These are phyloP conservation scores for Ophion obscuratus DNA, from an alignment of 2,888 invertebrate species.

Conservation along the genomic window DNA sequence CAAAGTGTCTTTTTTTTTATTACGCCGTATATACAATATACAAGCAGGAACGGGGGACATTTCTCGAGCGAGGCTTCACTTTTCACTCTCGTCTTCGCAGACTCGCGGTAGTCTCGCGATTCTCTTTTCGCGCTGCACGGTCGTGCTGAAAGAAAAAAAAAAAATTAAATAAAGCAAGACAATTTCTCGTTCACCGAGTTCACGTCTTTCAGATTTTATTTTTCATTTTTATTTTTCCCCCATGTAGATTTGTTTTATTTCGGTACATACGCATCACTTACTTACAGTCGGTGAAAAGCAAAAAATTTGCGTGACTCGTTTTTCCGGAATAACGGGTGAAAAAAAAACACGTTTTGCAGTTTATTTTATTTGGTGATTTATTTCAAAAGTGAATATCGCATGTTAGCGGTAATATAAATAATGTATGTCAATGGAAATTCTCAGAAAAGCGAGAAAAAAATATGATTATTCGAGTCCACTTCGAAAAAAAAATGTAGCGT, in stretches of 20 bases:
- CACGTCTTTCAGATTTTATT: not conserved
- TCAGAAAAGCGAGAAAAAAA: no score
- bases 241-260: not conserved
- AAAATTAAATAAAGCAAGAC: not conserved
- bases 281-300: not conserved
- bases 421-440: no score
- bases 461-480: no score
- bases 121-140: not conserved
- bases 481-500: no score
- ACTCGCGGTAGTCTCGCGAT: not conserved
- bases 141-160: not conserved
- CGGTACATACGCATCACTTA: not conserved
- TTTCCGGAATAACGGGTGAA: not conserved
- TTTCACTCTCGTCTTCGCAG: conserved; percentile 12
- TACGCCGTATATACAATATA: not conserved
- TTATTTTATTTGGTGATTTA: no score
- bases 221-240: not conserved
- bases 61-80: conserved; percentile 31
- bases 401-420: no score
- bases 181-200: not conserved
- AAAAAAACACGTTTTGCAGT: not conserved
- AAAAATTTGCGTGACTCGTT: no score
- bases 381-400: no score
- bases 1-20: conserved; percentile 4
- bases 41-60: not conserved